Evolutionary conservation across 2,797 vertebrate genomes (phyloP).

Genomic region (Euthynnus affinis): DNA sequence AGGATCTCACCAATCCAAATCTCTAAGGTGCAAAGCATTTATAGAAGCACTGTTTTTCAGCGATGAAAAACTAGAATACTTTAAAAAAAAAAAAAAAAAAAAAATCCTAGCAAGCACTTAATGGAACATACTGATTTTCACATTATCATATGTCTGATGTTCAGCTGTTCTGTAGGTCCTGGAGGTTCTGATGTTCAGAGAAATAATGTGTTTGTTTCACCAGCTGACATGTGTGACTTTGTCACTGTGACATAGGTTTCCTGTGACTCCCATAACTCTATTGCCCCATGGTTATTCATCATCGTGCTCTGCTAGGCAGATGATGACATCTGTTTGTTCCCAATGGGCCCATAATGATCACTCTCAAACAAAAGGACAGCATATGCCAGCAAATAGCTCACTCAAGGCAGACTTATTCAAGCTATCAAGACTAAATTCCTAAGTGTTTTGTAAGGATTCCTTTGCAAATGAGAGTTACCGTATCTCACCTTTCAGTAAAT

Average conservation of each 20-base stretch:
- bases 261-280: conserved; percentile 64
- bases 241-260: conserved; percentile 62
- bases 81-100: conserved; percentile 7
- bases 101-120: conserved; percentile 2
- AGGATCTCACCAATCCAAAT: conserved; percentile 57
- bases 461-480: conserved; percentile 37
- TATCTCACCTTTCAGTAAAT: conserved; percentile 11
- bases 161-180: conserved; percentile 12
- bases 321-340: conserved; percentile 81
- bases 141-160: conserved; percentile 25
- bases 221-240: conserved; percentile 56
- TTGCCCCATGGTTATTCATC: conserved; percentile 76
- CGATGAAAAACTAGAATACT: conserved; percentile 1
- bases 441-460: conserved; percentile 60
- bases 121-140: conserved; percentile 23
- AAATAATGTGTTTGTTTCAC: conserved; percentile 34
- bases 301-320: conserved; percentile 76
- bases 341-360: conserved; percentile 76
- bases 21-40: conserved; percentile 39
- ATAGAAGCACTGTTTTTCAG: conserved; percentile 35
- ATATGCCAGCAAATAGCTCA: conserved; percentile 75
- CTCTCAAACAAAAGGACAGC: conserved; percentile 78
- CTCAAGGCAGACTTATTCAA: conserved; percentile 68
- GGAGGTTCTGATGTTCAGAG: conserved; percentile 16
- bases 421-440: conserved; percentile 55